Percentiles rank a stretch among this genome's conserved stretches.
phyloP scores from a whole-genome alignment of 2,797 vertebrate species.

The Nannoperca australis region DNA sequence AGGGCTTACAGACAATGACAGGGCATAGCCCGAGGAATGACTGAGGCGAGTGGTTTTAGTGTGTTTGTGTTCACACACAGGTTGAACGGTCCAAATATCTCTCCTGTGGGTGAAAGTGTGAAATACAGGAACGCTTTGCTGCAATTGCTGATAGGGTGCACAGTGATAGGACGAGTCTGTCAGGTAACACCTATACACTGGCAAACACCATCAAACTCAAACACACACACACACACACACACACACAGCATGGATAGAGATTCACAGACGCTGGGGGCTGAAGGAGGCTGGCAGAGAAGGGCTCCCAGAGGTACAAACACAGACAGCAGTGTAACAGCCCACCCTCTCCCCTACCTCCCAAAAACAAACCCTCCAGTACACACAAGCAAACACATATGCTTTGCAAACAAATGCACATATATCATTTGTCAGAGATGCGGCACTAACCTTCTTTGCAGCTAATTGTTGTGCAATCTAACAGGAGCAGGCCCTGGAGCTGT shows the following conservation, averaged over 20 bases:
- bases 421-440: constrained; percentile 49
- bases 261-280: constrained; percentile 53
- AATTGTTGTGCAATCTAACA: constrained; percentile 68
- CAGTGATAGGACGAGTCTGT: constrained; percentile 61
- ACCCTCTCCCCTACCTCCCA: constrained; percentile 26
- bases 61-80: constrained; percentile 15
- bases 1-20: constrained; percentile 58
- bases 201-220: constrained; percentile 51
- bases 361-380: constrained; percentile 50
- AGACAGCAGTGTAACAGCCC: constrained; percentile 44
- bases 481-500: constrained; percentile 49
- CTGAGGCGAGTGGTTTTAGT: constrained; percentile 12
- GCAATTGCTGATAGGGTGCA: constrained; percentile 62
- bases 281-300: constrained; percentile 52
- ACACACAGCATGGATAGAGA: constrained; percentile 14
- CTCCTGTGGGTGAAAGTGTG: constrained; percentile 55
- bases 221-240: constrained; percentile 27
- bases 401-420: constrained; percentile 51
- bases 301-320: constrained; percentile 66
- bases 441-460: constrained; percentile 51
- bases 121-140: constrained; percentile 58
- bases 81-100: constrained; percentile 54
- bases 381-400: constrained; percentile 65
- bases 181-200: constrained; percentile 59
- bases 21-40: constrained; percentile 38